These are phyloP conservation scores for Syngnathus floridae DNA, from an alignment of 2,113 vertebrate genomes.

Conservation along the genomic window DNA sequence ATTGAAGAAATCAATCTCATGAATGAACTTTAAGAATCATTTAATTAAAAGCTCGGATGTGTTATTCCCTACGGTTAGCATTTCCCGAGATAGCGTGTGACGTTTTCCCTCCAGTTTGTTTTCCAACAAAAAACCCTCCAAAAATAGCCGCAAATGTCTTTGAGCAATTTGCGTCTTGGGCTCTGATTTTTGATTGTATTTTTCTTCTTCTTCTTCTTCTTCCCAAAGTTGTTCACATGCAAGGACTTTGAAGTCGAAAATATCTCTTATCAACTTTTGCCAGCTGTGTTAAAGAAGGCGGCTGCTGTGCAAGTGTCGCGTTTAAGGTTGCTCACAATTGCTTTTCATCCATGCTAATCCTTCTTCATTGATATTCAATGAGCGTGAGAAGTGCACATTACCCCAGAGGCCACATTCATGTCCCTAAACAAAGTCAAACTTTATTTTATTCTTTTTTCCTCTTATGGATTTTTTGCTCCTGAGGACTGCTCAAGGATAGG, in stretches of 20 bases:
- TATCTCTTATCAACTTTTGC: conserved; percentile 60
- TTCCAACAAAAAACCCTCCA: conserved; percentile 36
- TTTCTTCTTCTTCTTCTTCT: background rate
- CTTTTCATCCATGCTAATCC: conserved; percentile 52
- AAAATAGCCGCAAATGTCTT: conserved; percentile 41
- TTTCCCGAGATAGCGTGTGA: conserved; percentile 40
- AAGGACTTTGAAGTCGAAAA: conserved; percentile 65
- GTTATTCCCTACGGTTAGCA: conserved; percentile 37
- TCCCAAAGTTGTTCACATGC: conserved; percentile 29
- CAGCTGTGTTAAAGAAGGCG: conserved; percentile 51
- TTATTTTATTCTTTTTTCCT: background rate
- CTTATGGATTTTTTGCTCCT: conserved; percentile 2
- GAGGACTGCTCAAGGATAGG: conserved; percentile 15
- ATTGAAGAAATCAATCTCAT: conserved; percentile 48
- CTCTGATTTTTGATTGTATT: background rate
- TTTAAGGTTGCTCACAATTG: conserved; percentile 40
- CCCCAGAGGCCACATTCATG: conserved; percentile 35
- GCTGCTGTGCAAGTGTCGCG: conserved; percentile 16
- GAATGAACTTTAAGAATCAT: conserved; percentile 49
- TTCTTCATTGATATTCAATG: conserved; percentile 39
- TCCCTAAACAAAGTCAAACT: conserved; percentile 35
- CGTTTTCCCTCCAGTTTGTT: conserved; percentile 42
- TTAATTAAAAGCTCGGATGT: conserved; percentile 48
- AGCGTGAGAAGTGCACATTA: conserved; percentile 36
- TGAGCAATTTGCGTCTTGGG: conserved; percentile 31